Conservation (phyloP, 2,797 vertebrate genomes). For the Merluccius polli region DNA sequence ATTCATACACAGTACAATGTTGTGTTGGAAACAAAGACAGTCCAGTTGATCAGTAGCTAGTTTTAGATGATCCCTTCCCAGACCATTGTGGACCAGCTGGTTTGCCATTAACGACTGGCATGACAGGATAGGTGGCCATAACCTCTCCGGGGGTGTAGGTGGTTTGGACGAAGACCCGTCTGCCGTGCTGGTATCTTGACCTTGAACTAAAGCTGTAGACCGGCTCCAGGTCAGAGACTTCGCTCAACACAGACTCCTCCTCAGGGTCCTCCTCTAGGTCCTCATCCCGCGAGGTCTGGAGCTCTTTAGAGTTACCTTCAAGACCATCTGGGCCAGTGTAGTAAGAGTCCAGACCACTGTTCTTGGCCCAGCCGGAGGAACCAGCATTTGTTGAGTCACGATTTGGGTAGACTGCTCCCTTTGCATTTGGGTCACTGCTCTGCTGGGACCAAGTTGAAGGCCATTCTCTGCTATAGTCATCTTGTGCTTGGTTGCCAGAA, state of each 20-base stretch:
- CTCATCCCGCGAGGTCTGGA: not conserved
- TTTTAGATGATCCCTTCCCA: not conserved
- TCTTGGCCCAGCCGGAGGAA: not conserved
- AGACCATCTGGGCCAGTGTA: not conserved
- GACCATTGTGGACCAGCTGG: not conserved
- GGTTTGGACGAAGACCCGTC: not conserved
- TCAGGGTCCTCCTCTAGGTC: not conserved
- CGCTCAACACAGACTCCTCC: not conserved
- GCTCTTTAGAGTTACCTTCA: not conserved
- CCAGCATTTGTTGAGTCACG: not conserved
- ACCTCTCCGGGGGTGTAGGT: not conserved
- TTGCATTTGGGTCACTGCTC: not conserved
- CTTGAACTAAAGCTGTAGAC: not conserved
- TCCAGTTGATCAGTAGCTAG: not conserved
- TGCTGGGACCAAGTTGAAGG: too few species aligned
- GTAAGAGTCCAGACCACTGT: not conserved
- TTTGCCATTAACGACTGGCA: not conserved
- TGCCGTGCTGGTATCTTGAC: not conserved
- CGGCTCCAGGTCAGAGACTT: not conserved
- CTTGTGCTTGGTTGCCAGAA: not conserved
- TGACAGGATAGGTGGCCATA: not conserved
- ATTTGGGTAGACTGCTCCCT: not conserved
- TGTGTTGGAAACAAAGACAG: too few species aligned
- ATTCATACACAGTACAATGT: too few species aligned
- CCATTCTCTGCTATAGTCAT: too few species aligned